Evolutionary conservation across 1,140 invertebrate species (phyloP).

Genomic region (Nasonia vitripennis): DNA sequence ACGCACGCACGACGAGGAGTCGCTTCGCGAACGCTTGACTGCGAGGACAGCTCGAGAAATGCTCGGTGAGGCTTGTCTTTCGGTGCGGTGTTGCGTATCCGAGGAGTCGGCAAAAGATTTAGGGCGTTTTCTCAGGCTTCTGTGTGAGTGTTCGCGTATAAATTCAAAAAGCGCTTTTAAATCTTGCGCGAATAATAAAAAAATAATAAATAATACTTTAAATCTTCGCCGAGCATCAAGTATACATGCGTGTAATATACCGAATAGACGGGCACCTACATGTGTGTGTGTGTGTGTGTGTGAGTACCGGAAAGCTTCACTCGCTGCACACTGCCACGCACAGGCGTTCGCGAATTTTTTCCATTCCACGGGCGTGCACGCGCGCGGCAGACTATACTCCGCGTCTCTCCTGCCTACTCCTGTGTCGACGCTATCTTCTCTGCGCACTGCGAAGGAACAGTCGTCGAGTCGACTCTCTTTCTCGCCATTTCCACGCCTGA

Average conservation of each 20-base stretch:
- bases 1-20: not conserved
- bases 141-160: too few relatives aligned
- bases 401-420: too few relatives aligned
- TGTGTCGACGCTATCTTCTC: too few relatives aligned
- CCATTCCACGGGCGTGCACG: not conserved
- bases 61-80: too few relatives aligned
- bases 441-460: not conserved
- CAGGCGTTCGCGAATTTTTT: conserved; percentile 8
- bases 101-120: too few relatives aligned
- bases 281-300: not conserved
- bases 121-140: too few relatives aligned
- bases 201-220: too few relatives aligned
- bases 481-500: conserved; percentile 9
- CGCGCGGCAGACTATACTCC: not conserved
- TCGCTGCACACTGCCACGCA: not conserved
- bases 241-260: not conserved
- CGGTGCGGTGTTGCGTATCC: too few relatives aligned
- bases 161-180: too few relatives aligned
- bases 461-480: not conserved
- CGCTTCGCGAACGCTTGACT: not conserved
- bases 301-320: not conserved
- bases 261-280: not conserved
- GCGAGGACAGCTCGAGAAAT: too few relatives aligned
- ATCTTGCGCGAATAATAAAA: too few relatives aligned
- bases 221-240: not conserved